Evolutionary conservation across 2,797 vertebrate genomes (phyloP), one percentile per base, ranked within the genome.

Genomic region (Diplodus sargus): DNA sequence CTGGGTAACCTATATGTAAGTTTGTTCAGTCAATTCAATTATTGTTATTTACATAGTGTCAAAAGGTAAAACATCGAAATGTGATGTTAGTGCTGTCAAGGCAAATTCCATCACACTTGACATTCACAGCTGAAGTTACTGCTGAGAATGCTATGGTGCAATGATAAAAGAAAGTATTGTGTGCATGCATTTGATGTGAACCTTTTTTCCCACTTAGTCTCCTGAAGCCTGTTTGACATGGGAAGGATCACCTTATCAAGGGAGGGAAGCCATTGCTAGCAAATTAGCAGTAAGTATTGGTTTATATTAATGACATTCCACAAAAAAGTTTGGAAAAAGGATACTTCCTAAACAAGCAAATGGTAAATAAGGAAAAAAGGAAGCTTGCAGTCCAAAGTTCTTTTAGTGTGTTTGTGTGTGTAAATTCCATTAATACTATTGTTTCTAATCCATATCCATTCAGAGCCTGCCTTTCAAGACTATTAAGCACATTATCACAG

Each of bases 221-320:
- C 83, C 91, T 48, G 67, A 90, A 4, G 96, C 95, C n/a, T 96
- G 94, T 85, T 91, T 96, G 87, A 95, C 95, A 0, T 96, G 96
- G 95, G 96, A 96, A 92, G 95, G 95, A 68, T 85, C 91, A 52
- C 87, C 89, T 13, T 95, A 92, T 85, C 92, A 91, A 58, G 95
- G 95, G n/a, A 95, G 93, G 87, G 81, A 89, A 54, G 92, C 91
- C 20, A 93, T 96, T 53, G 81, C 91, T 88, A 85, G 84, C 53
- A 95, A 96, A 90, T 82, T 96, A 62, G 87, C 73, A 76, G 95
- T 95, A 90, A 72, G 90, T 89, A 43, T 76, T 51, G 0, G 2
- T 39, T 78, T 45, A 2, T 48, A 10, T 61, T 57, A 34, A 49
- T 71, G 8, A 0, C 0, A 47, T 42, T 59, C 9, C 18, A 25